A percentile compares a stretch with the other conserved stretches of the same genome.
Conservation (phyloP, 2,113 vertebrate genomes). For the Grallaria varia region DNA sequence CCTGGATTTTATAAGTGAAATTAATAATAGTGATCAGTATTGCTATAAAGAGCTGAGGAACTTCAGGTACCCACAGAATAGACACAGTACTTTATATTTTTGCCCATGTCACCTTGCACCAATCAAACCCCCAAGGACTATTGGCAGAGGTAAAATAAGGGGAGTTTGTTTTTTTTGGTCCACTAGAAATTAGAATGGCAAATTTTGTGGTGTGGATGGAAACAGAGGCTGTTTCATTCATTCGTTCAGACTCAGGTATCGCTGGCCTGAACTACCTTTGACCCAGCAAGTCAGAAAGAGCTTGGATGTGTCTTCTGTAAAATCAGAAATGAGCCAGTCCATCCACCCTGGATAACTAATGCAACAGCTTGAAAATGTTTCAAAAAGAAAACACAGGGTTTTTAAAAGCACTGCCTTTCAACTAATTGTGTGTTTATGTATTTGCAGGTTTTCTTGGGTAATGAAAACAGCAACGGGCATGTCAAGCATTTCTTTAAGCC, state of each 20-base stretch:
- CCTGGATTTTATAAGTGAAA: not conserved
- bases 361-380: not conserved
- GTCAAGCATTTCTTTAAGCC: conserved; percentile 88
- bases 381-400: not conserved
- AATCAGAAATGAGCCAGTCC: not conserved
- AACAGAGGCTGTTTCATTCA: not conserved
- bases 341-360: not conserved
- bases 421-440: conserved; percentile 1
- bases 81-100: not conserved
- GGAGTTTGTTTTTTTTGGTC: not conserved
- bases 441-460: conserved; percentile 86
- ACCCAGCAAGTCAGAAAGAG: not conserved
- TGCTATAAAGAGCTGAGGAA: not conserved
- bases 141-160: not conserved
- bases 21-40: not conserved
- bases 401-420: not conserved
- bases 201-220: not conserved
- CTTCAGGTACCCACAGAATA: not conserved
- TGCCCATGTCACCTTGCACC: fast-evolving
- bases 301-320: not conserved
- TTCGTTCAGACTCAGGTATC: not conserved
- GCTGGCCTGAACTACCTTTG: not conserved
- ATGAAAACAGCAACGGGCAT: conserved; percentile 75
- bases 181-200: not conserved
- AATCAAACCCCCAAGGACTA: not conserved